Percentiles rank a stretch among this genome's conserved stretches.
These are phyloP conservation scores for Poecilia picta DNA, from an alignment of 2,797 vertebrate species.

Conservation along the genomic window DNA sequence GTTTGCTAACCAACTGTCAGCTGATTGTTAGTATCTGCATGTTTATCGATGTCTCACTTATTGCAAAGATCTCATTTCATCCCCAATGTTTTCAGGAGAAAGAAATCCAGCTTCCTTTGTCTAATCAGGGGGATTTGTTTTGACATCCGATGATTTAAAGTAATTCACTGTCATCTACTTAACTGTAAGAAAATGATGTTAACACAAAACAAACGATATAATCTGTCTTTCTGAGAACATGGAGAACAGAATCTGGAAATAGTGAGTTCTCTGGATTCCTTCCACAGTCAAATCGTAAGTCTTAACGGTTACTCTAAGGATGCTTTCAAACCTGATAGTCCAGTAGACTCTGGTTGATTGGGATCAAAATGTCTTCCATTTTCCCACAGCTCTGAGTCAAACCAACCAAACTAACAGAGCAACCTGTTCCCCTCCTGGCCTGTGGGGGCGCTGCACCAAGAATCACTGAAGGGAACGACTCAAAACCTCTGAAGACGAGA, in stretches of 20 bases:
- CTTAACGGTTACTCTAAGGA: not conserved
- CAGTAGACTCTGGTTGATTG: not conserved
- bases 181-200: not conserved
- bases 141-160: not conserved
- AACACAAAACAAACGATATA: not conserved
- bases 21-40: not conserved
- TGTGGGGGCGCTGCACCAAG: not conserved
- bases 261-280: not conserved
- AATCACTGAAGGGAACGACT: not conserved
- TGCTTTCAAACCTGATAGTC: not conserved
- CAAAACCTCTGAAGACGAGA: not conserved
- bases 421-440: not conserved
- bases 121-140: not conserved
- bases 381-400: not conserved
- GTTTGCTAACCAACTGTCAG: conserved; percentile 1
- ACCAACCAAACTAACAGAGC: not conserved
- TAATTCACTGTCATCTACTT: not conserved
- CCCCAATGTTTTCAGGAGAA: not conserved
- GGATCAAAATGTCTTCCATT: not conserved
- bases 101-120: not conserved
- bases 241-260: not conserved
- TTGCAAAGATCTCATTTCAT: not conserved
- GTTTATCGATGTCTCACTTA: not conserved
- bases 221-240: not conserved
- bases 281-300: not conserved